These are phyloP conservation scores for Crambe crambe DNA, from an alignment of 37 sponge, comb jelly and placozoan genomes.

Conservation along the genomic window DNA sequence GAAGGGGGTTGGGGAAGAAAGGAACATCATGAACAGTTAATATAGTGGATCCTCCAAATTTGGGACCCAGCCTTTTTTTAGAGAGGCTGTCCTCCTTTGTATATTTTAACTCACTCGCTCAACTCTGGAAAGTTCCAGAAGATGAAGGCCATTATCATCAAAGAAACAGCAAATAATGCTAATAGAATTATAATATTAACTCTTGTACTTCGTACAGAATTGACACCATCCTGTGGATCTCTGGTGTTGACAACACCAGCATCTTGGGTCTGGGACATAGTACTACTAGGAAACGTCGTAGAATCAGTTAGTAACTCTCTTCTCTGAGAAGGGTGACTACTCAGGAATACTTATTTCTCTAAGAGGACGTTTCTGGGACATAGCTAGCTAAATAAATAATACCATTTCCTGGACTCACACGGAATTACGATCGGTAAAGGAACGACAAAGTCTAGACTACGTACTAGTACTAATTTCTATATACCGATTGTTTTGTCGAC, in stretches of 20 bases:
- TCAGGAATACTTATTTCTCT: too few species aligned
- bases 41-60: not conserved
- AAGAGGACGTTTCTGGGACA: too few species aligned
- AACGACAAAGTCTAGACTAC: too few species aligned
- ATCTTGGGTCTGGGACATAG: too few species aligned
- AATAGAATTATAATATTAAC: not conserved
- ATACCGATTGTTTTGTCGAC: too few species aligned
- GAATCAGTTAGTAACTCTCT: too few species aligned
- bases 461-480: too few species aligned
- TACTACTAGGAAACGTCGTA: too few species aligned
- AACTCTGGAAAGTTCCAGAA: constrained; percentile 72
- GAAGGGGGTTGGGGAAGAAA: not conserved
- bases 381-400: too few species aligned
- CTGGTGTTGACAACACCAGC: not conserved
- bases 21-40: not conserved
- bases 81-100: not conserved
- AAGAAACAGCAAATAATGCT: constrained; percentile 40
- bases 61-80: not conserved
- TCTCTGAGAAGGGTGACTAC: too few species aligned
- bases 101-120: constrained; percentile 57
- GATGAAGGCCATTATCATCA: constrained; percentile 38
- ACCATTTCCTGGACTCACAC: too few species aligned
- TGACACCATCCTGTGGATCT: not conserved
- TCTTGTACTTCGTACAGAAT: not conserved
- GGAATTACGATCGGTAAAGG: too few species aligned